These are phyloP conservation scores for Spinibarbus caldwelli DNA, from an alignment of 2,797 vertebrate species.

Conservation along the genomic window DNA sequence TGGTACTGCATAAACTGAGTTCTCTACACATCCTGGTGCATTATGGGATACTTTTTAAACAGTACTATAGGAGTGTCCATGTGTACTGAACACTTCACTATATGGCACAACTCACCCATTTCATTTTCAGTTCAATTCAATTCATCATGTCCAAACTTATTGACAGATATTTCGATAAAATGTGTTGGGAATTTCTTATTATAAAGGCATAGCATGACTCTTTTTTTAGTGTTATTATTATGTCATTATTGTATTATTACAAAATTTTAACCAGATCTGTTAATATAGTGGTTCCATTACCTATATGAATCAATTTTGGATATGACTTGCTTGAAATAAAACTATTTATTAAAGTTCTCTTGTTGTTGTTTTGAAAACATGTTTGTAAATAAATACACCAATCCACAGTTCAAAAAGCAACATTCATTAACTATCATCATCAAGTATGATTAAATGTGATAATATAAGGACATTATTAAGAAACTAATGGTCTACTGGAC, in stretches of 20 bases:
- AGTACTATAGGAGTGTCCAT: neutral
- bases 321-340: constrained; percentile 33
- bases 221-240: constrained; percentile 2
- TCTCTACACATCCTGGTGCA: neutral
- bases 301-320: neutral
- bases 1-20: neutral
- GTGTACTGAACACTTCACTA: neutral
- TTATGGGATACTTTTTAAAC: neutral
- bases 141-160: neutral
- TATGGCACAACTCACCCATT: neutral
- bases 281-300: neutral
- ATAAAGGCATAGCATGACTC: neutral
- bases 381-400: neutral
- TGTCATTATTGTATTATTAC: neutral
- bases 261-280: neutral
- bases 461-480: neutral
- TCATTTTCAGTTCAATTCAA: neutral
- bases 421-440: neutral
- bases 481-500: neutral
- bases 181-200: neutral
- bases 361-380: neutral
- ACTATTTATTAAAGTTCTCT: neutral
- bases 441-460: neutral
- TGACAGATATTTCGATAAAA: neutral
- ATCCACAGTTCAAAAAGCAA: neutral